Percentiles rank a stretch among this genome's conserved stretches.
phyloP scores from a whole-genome alignment of 2,888 invertebrate species.

The Neoascia interrupta region DNA sequence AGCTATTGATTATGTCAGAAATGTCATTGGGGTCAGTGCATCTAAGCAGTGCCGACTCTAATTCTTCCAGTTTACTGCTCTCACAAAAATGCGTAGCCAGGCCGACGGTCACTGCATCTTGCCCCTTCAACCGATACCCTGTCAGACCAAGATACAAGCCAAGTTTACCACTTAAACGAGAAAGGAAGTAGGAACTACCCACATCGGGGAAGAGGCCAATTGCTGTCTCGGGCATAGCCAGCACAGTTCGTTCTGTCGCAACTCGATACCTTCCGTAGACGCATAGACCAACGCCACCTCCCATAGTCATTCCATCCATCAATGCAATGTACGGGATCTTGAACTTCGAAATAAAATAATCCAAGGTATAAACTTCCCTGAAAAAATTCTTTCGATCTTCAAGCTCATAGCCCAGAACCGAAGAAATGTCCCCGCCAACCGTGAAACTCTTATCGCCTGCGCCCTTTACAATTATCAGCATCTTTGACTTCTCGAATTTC shows the following conservation, averaged over 20 bases:
- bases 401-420: constrained; percentile 83
- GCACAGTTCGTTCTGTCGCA: constrained; percentile 95
- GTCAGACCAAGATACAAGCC: constrained; percentile 95
- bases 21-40: constrained; percentile 75
- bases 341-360: constrained; percentile 90
- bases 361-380: constrained; percentile 88
- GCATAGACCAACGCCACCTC: constrained; percentile 96
- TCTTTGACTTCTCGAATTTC: constrained; percentile 85
- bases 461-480: constrained; percentile 86
- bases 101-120: constrained; percentile 92
- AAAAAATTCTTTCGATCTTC: constrained; percentile 85
- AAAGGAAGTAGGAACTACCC: constrained; percentile 94
- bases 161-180: constrained; percentile 90
- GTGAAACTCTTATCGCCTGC: constrained; percentile 94
- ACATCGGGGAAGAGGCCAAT: constrained; percentile 98
- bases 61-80: constrained; percentile 73
- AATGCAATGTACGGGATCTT: constrained; percentile 91
- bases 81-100: constrained; percentile 92
- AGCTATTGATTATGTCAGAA: constrained; percentile 82
- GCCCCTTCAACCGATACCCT: constrained; percentile 86
- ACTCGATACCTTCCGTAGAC: constrained; percentile 96
- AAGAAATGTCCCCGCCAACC: constrained; percentile 95
- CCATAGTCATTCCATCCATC: constrained; percentile 96
- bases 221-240: constrained; percentile 99
- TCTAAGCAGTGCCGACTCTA: constrained; percentile 76